Evolutionary conservation across 2,113 vertebrate genomes (phyloP).

Genomic region (Larimichthys polyactis): DNA sequence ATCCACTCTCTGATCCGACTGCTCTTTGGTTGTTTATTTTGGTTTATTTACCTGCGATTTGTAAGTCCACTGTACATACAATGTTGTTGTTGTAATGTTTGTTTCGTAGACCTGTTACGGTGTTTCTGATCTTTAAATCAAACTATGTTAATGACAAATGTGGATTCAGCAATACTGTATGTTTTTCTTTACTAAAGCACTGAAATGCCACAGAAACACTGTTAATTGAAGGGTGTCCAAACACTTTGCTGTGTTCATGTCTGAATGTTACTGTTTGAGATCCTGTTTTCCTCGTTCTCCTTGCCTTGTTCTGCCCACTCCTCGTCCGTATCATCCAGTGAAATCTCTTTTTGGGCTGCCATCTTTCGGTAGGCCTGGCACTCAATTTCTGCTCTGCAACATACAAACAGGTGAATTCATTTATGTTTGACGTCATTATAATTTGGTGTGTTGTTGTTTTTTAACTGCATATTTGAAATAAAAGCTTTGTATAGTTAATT

Average conservation of each 20-base stretch:
- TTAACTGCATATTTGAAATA: not conserved
- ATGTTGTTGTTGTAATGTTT: not conserved
- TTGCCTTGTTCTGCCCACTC: constrained; percentile 86
- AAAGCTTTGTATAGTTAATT: not conserved
- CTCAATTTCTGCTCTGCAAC: constrained; percentile 88
- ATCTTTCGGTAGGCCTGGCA: constrained; percentile 75
- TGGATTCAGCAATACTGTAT: constrained; percentile 5
- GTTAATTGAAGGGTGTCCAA: not conserved
- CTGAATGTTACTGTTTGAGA: not conserved
- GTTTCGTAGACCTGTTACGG: not conserved
- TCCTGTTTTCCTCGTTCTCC: constrained; percentile 69
- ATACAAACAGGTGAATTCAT: not conserved
- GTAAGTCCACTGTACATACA: not conserved
- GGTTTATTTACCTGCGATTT: not conserved
- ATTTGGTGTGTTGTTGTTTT: not conserved
- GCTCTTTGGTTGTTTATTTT: constrained; percentile 3
- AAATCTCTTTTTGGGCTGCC: constrained; percentile 74
- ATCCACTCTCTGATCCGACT: not conserved
- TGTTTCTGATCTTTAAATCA: not conserved
- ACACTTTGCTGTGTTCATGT: not conserved
- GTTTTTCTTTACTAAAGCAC: not conserved
- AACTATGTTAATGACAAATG: not conserved
- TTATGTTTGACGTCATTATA: not conserved
- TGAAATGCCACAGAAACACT: constrained; percentile 1
- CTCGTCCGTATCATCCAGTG: constrained; percentile 87